Conservation (phyloP, 2,113 vertebrate genomes). For the Catharus fuscescens region DNA sequence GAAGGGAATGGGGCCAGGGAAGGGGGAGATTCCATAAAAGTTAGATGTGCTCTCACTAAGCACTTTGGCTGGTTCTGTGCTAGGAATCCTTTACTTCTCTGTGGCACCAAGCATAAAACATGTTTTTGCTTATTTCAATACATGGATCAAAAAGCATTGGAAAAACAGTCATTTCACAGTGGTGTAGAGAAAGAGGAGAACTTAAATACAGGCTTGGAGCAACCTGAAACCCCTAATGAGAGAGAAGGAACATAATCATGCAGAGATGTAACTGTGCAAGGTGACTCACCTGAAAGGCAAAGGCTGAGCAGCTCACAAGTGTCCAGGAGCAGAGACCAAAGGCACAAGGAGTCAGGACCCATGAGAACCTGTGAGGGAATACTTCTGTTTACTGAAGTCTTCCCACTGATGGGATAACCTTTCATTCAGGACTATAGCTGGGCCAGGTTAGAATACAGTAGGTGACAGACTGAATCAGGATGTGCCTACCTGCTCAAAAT, state of each 20-base stretch:
- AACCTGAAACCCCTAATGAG: not conserved
- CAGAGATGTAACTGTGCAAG: not conserved
- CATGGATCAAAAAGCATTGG: not conserved
- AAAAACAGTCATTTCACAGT: not conserved
- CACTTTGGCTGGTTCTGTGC: not conserved
- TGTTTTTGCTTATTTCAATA: not conserved
- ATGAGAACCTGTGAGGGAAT: not conserved
- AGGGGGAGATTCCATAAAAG: not conserved
- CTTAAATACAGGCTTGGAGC: not conserved
- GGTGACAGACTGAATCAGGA: not conserved
- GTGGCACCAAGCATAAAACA: not conserved
- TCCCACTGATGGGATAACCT: not conserved
- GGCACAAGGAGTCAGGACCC: fast-evolving
- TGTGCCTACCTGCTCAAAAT: not conserved
- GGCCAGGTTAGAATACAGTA: not conserved
- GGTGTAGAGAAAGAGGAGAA: not conserved
- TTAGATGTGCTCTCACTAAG: not conserved
- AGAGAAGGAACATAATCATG: not conserved
- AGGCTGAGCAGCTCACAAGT: not conserved
- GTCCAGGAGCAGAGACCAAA: not conserved
- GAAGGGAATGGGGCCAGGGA: not conserved
- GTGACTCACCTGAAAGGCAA: not conserved
- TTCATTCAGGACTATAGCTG: not conserved
- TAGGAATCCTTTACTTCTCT: not conserved
- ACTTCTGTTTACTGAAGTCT: not conserved